phyloP scores from a whole-genome alignment of 1,140 invertebrate species.

The Neodiprion lecontei region DNA sequence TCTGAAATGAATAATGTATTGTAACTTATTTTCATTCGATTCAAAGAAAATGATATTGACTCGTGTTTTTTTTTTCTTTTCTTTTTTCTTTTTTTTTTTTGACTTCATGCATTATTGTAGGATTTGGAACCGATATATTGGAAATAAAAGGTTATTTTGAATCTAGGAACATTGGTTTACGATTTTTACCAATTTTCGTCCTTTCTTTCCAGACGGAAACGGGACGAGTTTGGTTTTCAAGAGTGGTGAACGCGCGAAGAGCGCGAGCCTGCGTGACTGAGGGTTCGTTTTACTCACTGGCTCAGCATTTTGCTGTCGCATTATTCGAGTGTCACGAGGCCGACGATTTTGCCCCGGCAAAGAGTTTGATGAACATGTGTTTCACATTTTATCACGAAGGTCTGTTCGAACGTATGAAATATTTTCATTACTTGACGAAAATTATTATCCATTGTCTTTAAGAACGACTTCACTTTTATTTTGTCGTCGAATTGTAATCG shows the following conservation, averaged over 20 bases:
- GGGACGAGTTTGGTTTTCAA: slow-evolving; percentile 72
- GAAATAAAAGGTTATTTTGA: slow-evolving; percentile 8
- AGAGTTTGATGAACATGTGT: slow-evolving; percentile 84
- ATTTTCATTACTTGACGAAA: slow-evolving; percentile 2
- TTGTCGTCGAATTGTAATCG: slow-evolving; percentile 12
- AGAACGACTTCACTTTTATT: slow-evolving; percentile 16
- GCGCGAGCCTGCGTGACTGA: slow-evolving; percentile 72
- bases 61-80: slow-evolving; percentile 3
- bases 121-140: too few relatives aligned
- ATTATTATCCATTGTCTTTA: slow-evolving; percentile 1
- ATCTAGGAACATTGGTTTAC: neutral
- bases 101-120: too few relatives aligned
- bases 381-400: slow-evolving; percentile 83
- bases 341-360: slow-evolving; percentile 79
- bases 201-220: slow-evolving; percentile 60
- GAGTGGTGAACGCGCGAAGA: slow-evolving; percentile 78
- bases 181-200: neutral
- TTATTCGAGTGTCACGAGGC: slow-evolving; percentile 81
- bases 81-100: neutral
- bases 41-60: neutral
- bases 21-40: too few relatives aligned
- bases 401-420: slow-evolving; percentile 42
- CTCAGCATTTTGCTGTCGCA: slow-evolving; percentile 79
- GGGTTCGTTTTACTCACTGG: slow-evolving; percentile 77
- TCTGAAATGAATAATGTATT: too few relatives aligned